Evolutionary conservation across 2,113 vertebrate species (phyloP).

Genomic region (Hyperopisus bebe): DNA sequence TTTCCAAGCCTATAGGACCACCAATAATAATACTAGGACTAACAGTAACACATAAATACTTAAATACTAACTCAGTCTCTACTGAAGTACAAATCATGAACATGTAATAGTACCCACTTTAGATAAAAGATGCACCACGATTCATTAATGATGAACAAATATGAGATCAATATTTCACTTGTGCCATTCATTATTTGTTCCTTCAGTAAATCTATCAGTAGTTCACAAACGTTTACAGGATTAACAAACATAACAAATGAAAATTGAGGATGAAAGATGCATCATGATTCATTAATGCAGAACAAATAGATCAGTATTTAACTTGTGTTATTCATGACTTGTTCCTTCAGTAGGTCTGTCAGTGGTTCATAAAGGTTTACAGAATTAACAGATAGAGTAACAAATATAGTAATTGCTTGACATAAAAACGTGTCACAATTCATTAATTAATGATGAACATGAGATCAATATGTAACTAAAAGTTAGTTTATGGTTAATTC

Average conservation of each 20-base stretch:
- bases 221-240: not conserved
- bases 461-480: not conserved
- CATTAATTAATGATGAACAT: not conserved
- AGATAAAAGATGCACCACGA: not conserved
- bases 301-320: not conserved
- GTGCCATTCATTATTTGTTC: not conserved
- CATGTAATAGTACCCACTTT: not conserved
- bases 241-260: not conserved
- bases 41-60: not conserved
- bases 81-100: not conserved
- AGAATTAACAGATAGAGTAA: no score
- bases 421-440: no score
- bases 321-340: not conserved
- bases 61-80: not conserved
- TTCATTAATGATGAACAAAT: not conserved
- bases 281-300: not conserved
- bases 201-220: not conserved
- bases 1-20: not conserved
- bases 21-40: not conserved
- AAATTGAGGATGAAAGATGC: not conserved
- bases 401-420: no score
- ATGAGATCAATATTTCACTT: not conserved
- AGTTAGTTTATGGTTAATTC: not conserved
- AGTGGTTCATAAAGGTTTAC: no score
- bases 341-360: no score